Percentiles rank a stretch among this genome's conserved stretches.
These are phyloP conservation scores for Schizaphis graminum DNA, from an alignment of 2,888 invertebrate species.

Conservation along the genomic window DNA sequence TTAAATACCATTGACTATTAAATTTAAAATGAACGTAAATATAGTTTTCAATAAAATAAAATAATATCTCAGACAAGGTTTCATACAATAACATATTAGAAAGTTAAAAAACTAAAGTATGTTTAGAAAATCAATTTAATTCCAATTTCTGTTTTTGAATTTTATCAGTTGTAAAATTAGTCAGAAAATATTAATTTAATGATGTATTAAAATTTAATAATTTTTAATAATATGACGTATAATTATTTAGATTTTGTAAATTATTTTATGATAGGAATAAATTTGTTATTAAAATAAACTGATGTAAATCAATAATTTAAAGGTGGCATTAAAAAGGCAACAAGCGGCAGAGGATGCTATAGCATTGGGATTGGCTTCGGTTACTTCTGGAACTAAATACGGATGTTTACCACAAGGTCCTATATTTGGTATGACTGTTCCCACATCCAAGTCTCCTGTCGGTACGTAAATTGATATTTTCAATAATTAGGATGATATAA, in stretches of 20 bases:
- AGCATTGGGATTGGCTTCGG: constrained; percentile 90
- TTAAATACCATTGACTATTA: neutral
- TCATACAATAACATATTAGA: neutral
- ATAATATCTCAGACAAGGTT: neutral
- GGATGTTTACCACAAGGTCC: constrained; percentile 88
- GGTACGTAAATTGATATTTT: neutral
- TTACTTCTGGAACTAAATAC: constrained; percentile 81
- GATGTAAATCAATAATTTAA: constrained; percentile 64
- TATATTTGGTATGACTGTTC: constrained; percentile 88
- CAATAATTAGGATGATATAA: neutral
- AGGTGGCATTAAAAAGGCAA: constrained; percentile 95
- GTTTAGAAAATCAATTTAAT: neutral
- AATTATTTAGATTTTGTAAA: neutral
- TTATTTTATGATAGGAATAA: neutral
- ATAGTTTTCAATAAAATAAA: neutral
- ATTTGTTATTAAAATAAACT: neutral
- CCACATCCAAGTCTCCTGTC: constrained; percentile 52
- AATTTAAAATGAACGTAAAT: neutral
- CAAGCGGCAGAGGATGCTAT: constrained; percentile 98
- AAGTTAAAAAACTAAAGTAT: neutral
- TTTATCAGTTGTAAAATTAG: neutral
- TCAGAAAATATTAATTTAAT: neutral
- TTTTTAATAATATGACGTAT: neutral
- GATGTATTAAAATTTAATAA: neutral
- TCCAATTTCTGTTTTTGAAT: neutral